Evolutionary conservation across 1,140 invertebrate species (phyloP), one percentile per base, ranked within the genome.

Genomic region (Xylocopa sonorina): DNA sequence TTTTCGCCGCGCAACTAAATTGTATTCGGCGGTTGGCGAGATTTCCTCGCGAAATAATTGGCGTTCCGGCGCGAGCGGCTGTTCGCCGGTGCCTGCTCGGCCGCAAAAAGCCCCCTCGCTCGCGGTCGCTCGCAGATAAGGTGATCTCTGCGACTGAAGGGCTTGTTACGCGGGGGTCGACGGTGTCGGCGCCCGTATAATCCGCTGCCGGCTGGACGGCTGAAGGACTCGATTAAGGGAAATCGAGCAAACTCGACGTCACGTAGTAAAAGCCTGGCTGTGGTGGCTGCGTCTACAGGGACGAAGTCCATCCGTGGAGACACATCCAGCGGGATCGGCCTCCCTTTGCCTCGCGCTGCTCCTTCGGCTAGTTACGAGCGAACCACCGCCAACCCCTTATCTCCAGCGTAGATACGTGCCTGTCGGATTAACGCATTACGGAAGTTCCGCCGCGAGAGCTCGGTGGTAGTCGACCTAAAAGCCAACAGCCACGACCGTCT

Each of bases 371-470:
- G 72, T 76, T 55, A 80, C 78, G 75, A 74, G 41, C 68, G 83
- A 81, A 81, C 84, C 69, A 48, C 41, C 71, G 34, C 69, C n/a
- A 82, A 66, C 29, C 64, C 78, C 87, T 89, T 89, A 89, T 89
- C 88, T 88, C 79, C 69, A 77, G 58, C 78, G 64, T 58, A 83
- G 85, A 88, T 88, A 88, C 88, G 88, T 89, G 88, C 85, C 83
- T 88, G 85, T 80, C 88, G 87, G 88, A 91, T 91, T 92, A 92
- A 91, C 90, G 90, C 90, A 90, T 92, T 92, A 91, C 90, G 87
- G 89, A 92, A 92, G 89, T 92, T 92, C 88, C 86, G 83, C n/a
- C 80, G 85, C 82, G 85, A 87, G 71, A 88, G 89, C 89, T 85
- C 87, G 88, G 84, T n/a, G n/a, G n/a, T n/a, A 29, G 14, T 18